phyloP scores from a whole-genome alignment of 37 sponge, comb jelly and placozoan genomes.

The Halisarca cf. caerulea region DNA sequence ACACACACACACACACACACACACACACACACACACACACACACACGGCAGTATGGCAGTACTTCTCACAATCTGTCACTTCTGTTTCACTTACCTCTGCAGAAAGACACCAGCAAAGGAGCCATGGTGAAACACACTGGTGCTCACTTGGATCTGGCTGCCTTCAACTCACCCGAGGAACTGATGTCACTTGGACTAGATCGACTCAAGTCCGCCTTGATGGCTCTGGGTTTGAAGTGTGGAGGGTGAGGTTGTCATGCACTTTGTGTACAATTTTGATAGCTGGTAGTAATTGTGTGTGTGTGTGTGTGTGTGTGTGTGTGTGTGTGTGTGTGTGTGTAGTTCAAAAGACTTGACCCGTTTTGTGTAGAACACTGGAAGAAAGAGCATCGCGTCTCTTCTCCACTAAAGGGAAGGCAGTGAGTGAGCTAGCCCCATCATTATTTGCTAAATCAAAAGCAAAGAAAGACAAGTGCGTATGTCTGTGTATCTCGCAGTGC shows the following conservation, averaged over 20 bases:
- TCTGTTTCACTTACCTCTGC: not conserved
- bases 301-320: constrained; percentile 9
- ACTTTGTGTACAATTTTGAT: not conserved
- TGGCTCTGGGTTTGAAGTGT: constrained; percentile 95
- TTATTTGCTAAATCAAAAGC: constrained; percentile 82
- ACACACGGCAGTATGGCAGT: too few relatives aligned
- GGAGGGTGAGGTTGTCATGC: constrained; percentile 78
- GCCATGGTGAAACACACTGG: constrained; percentile 91
- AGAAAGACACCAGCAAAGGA: constrained; percentile 92
- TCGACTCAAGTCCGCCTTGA: constrained; percentile 92
- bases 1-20: not conserved
- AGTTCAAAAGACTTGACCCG: not conserved
- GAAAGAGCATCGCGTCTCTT: constrained; percentile 91
- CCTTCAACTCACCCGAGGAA: constrained; percentile 94
- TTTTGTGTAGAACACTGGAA: constrained; percentile 74
- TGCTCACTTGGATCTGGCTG: constrained; percentile 87
- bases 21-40: constrained; percentile 6
- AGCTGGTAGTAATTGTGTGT: too few relatives aligned
- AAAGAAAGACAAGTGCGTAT: constrained; percentile 10
- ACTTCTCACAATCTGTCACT: too few relatives aligned
- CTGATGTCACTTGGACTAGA: constrained; percentile 95
- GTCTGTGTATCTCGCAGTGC: not conserved
- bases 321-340: not conserved
- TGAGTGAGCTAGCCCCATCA: constrained; percentile 59
- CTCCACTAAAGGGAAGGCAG: constrained; percentile 71